Percentiles rank a stretch among this genome's conserved stretches.
Conservation (phyloP, 2,888 invertebrate species). For the Thalpophila matura region DNA sequence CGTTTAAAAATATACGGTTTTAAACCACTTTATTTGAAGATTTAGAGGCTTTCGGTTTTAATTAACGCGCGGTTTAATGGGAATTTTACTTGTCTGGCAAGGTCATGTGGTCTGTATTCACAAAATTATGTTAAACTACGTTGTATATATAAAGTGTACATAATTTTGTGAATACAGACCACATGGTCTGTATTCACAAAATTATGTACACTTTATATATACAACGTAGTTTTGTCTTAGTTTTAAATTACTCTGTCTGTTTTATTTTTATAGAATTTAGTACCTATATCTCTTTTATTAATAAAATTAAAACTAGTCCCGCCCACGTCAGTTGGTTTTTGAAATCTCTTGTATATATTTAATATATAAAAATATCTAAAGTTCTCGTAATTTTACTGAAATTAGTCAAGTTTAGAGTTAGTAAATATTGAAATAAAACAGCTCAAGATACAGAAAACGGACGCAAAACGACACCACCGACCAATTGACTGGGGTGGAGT, state of each 20-base stretch:
- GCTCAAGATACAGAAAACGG: neutral
- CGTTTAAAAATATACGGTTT: slow-evolving; percentile 57
- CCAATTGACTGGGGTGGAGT: slow-evolving; percentile 48
- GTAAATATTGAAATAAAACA: neutral
- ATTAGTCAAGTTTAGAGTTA: no score
- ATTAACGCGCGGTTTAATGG: slow-evolving; percentile 59
- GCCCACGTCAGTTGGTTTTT: no score
- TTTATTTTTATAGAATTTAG: neutral
- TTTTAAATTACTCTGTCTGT: neutral
- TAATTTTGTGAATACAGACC: neutral
- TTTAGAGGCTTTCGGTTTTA: slow-evolving; percentile 52
- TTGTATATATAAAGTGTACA: neutral
- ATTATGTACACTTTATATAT: slow-evolving; percentile 8
- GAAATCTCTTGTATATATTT: no score
- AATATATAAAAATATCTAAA: no score
- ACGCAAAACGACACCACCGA: slow-evolving; percentile 9
- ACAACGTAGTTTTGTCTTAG: neutral
- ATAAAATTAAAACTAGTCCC: no score
- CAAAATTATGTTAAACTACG: neutral
- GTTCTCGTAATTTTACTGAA: no score
- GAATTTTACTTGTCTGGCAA: slow-evolving; percentile 46
- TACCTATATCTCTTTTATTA: no score
- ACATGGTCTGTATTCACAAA: no score
- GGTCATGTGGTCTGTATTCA: slow-evolving; percentile 24
- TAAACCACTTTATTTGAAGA: slow-evolving; percentile 49